Percentiles rank a stretch among this genome's conserved stretches.
Conservation (phyloP, 2,797 vertebrate genomes). For the Acipenser oxyrinchus region DNA sequence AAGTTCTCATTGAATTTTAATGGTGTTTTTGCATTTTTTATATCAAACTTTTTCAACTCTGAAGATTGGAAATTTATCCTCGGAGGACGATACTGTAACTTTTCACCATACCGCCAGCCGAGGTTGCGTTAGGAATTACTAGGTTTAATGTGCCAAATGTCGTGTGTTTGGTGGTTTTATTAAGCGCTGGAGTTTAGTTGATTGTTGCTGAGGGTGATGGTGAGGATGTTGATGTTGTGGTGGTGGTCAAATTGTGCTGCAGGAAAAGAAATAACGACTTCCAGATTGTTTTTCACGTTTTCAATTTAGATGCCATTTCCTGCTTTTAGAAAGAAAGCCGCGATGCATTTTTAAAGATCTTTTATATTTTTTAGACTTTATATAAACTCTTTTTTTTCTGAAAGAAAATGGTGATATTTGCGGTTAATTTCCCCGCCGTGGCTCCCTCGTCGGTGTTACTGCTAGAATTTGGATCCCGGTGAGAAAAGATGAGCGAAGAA, state of each 20-base stretch:
- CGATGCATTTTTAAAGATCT: constrained; percentile 41
- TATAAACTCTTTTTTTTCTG: constrained; percentile 35
- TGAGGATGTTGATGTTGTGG: constrained; percentile 44
- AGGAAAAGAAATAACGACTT: constrained; percentile 60
- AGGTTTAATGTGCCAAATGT: constrained; percentile 47
- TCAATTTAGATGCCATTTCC: constrained; percentile 37
- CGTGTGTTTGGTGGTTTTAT: constrained; percentile 21
- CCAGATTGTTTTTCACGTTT: constrained; percentile 58
- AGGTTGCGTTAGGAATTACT: constrained; percentile 64
- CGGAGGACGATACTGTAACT: constrained; percentile 46
- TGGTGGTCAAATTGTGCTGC: constrained; percentile 62
- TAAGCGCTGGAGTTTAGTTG: constrained; percentile 29
- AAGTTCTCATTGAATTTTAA: constrained; percentile 48
- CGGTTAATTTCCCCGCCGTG: constrained; percentile 77
- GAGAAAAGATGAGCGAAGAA: constrained; percentile 98
- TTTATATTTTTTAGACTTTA: constrained; percentile 26
- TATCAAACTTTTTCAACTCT: constrained; percentile 1
- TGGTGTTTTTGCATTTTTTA: constrained; percentile 4
- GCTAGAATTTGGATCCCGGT: constrained; percentile 81
- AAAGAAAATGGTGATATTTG: constrained; percentile 86
- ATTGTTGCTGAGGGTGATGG: constrained; percentile 36
- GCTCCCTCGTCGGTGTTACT: constrained; percentile 72
- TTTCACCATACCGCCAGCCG: constrained; percentile 52
- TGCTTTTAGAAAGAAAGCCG: constrained; percentile 36
- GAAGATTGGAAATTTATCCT: constrained; percentile 31